Conservation (phyloP, 2,888 invertebrate genomes). For the Tetragnatha montana region DNA sequence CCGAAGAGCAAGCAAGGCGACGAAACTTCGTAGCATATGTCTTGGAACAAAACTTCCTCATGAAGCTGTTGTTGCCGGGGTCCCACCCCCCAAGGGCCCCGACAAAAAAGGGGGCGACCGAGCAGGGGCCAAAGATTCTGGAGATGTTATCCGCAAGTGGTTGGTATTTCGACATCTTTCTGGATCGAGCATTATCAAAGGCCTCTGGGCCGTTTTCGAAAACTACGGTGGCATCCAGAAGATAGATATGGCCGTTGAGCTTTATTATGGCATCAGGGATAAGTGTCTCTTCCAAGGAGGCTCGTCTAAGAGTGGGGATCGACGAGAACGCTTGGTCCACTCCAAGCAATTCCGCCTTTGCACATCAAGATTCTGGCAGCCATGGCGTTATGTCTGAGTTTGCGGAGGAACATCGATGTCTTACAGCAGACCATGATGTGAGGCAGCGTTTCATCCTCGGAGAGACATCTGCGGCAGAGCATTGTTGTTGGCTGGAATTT, state of each 20-base stretch:
- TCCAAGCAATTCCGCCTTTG: too few species aligned
- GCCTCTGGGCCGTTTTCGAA: neutral
- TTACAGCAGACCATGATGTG: neutral
- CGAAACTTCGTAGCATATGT: too few species aligned
- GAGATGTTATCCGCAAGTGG: neutral
- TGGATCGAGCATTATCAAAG: neutral
- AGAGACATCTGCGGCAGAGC: neutral
- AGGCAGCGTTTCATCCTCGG: neutral
- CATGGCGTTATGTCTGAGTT: neutral
- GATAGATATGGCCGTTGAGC: neutral
- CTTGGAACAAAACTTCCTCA: too few species aligned
- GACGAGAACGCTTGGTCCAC: neutral
- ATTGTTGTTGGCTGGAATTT: too few species aligned
- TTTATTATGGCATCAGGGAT: neutral
- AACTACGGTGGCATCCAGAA: neutral
- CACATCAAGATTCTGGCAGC: neutral
- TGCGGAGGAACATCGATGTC: neutral
- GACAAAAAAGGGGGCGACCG: too few species aligned
- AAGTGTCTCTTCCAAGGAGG: too few species aligned
- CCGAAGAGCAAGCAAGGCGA: too few species aligned
- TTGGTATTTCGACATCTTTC: neutral
- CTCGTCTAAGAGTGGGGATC: neutral
- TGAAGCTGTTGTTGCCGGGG: too few species aligned
- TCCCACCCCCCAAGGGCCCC: too few species aligned
- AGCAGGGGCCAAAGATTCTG: too few species aligned